A percentile compares a stretch with the other conserved stretches of the same genome.
Conservation (phyloP, 2,888 invertebrate genomes). For the Trileptium ribeirensis region DNA sequence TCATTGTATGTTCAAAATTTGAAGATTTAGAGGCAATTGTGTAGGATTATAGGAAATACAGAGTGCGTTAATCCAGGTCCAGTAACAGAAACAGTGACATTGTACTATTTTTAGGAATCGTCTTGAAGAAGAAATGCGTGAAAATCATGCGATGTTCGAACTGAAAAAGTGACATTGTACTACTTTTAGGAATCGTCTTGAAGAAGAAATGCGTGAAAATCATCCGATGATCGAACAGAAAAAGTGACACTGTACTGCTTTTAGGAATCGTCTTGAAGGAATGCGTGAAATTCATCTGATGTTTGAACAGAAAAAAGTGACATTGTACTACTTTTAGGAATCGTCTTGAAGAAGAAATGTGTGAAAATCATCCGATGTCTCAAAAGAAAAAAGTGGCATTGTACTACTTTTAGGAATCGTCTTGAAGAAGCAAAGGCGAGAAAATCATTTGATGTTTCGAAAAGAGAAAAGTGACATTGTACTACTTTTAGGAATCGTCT, state of each 20-base stretch:
- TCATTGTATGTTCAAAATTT: no score
- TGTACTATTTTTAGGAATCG: conserved; percentile 69
- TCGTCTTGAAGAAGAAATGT: conserved; percentile 91
- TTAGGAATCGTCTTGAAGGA: conserved; percentile 87
- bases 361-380: conserved; percentile 98
- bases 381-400: no score
- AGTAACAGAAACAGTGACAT: no score
- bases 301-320: no score
- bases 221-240: conserved; percentile 99
- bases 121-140: conserved; percentile 91
- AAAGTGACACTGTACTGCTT: no score
- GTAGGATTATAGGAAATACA: no score
- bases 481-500: conserved; percentile 79
- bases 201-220: conserved; percentile 95
- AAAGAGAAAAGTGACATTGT: no score
- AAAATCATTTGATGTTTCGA: conserved; percentile 98
- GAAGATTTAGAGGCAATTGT: no score
- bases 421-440: conserved; percentile 94
- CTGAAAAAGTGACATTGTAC: no score
- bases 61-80: no score
- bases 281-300: no score
- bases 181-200: conserved; percentile 80
- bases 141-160: conserved; percentile 99
- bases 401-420: conserved; percentile 68
- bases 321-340: conserved; percentile 65